Conservation (phyloP, 2,113 vertebrate genomes). For the Crypturellus undulatus region DNA sequence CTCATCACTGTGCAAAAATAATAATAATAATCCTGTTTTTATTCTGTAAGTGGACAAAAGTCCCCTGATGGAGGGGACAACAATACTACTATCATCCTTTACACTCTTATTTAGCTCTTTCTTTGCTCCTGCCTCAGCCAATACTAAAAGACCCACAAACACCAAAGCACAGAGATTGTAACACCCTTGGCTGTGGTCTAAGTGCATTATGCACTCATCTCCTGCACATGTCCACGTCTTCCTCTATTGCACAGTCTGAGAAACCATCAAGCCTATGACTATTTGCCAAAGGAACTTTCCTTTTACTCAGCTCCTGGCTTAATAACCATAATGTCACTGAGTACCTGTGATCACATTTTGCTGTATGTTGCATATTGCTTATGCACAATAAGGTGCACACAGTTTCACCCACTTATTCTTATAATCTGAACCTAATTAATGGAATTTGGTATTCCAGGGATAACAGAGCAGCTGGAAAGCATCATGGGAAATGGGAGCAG, state of each 20-base stretch:
- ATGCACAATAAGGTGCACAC: constrained; percentile 14
- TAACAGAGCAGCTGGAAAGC: constrained; percentile 56
- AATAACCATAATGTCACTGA: neutral
- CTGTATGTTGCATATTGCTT: neutral
- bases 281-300: neutral
- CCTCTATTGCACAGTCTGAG: neutral
- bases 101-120: neutral
- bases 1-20: neutral
- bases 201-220: neutral
- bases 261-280: neutral
- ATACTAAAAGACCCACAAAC: neutral
- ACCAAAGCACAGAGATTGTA: neutral
- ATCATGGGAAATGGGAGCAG: constrained; percentile 36
- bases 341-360: neutral
- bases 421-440: constrained; percentile 35
- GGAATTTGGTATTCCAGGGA: neutral
- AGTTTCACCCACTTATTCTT: constrained; percentile 17
- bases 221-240: neutral
- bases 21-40: neutral
- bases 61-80: neutral
- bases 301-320: neutral
- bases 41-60: too few relatives aligned
- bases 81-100: neutral
- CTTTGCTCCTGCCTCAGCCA: neutral
- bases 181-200: neutral